phyloP scores from a whole-genome alignment of 2,113 vertebrate species.

The Sakesphorus luctuosus region DNA sequence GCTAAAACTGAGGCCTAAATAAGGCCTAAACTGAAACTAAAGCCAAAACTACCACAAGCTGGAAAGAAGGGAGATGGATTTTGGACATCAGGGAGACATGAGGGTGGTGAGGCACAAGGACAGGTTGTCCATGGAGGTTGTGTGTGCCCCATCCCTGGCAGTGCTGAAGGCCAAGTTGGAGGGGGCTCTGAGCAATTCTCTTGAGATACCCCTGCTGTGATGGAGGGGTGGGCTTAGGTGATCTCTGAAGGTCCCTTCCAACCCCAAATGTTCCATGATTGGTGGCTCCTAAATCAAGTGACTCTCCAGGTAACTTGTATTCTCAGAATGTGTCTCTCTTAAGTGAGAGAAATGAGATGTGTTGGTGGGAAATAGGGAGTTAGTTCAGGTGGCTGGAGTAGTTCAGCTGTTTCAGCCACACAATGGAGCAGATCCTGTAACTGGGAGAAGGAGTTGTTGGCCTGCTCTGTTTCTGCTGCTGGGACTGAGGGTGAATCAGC shows the following conservation, averaged over 20 bases:
- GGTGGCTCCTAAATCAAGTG: not conserved
- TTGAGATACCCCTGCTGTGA: not conserved
- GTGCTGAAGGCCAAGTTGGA: not conserved
- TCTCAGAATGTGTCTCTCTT: not conserved
- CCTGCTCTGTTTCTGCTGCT: not conserved
- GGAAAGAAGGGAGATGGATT: not conserved
- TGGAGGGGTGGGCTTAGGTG: not conserved
- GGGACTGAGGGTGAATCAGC: not conserved
- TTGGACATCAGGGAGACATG: not conserved
- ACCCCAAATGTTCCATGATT: accelerated
- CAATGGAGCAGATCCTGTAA: not conserved
- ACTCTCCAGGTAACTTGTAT: not conserved
- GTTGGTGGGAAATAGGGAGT: not conserved
- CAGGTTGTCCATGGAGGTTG: not conserved
- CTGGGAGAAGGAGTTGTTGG: not conserved
- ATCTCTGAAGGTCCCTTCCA: not conserved
- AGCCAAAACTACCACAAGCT: not conserved
- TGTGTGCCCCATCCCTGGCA: not conserved
- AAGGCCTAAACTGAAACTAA: no score
- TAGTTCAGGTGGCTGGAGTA: not conserved
- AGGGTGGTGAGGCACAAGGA: not conserved
- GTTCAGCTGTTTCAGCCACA: not conserved
- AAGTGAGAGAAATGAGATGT: not conserved
- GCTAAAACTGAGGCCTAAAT: no score
- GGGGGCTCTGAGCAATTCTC: not conserved